These are phyloP conservation scores for Lasius fuliginosus DNA, from an alignment of 2,888 invertebrate species.

Conservation along the genomic window DNA sequence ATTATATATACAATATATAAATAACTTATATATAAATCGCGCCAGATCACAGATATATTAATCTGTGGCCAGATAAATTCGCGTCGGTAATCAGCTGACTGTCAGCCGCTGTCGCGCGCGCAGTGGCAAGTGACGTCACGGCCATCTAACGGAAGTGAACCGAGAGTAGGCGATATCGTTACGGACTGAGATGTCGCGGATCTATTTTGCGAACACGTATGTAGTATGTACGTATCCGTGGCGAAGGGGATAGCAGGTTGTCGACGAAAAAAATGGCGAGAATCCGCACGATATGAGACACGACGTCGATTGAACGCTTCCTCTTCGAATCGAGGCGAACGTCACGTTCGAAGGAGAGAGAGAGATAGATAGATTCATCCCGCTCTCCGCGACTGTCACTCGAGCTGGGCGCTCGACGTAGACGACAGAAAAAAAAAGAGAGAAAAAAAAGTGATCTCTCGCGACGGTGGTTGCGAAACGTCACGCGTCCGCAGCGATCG, in stretches of 20 bases:
- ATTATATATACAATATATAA: too few relatives aligned
- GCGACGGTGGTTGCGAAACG: slow-evolving; percentile 77
- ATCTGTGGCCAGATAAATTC: background rate
- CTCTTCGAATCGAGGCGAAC: background rate
- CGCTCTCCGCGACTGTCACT: slow-evolving; percentile 63
- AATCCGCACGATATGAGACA: slow-evolving; percentile 64
- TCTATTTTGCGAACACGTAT: slow-evolving; percentile 66
- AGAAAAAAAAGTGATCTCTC: slow-evolving; percentile 48
- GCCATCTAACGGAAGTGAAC: slow-evolving; percentile 66
- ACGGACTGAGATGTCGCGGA: slow-evolving; percentile 51
- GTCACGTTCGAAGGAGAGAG: background rate
- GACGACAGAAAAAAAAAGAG: background rate
- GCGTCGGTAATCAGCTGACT: slow-evolving; percentile 1
- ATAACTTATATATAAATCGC: too few relatives aligned
- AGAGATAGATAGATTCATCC: background rate
- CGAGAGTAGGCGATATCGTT: slow-evolving; percentile 39
- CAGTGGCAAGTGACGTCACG: slow-evolving; percentile 22
- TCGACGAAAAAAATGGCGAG: slow-evolving; percentile 76
- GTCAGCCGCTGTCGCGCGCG: background rate
- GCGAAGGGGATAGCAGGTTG: slow-evolving; percentile 47
- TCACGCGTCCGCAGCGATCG: slow-evolving; percentile 67
- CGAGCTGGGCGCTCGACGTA: slow-evolving; percentile 23
- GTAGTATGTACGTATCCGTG: slow-evolving; percentile 24
- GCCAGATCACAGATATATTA: too few relatives aligned
- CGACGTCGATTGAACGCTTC: slow-evolving; percentile 3